phyloP scores from a whole-genome alignment of 2,113 vertebrate genomes.

The Pterocles orientalis region DNA sequence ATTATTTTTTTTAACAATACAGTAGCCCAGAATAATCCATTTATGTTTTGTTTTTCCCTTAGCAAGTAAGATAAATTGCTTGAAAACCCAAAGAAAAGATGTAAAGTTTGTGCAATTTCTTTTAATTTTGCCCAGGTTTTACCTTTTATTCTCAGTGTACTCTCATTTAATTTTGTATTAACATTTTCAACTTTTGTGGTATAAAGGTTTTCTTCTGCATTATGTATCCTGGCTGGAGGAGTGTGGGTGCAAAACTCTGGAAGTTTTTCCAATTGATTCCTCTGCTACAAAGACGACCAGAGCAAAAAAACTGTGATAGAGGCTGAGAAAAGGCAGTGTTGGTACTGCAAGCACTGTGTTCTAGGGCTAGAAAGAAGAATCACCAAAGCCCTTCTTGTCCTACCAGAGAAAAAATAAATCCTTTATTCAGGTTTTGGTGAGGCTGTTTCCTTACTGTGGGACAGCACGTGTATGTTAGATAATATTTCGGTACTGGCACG shows the following conservation, averaged over 20 bases:
- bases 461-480: not conserved
- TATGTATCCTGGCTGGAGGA: not conserved
- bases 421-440: not conserved
- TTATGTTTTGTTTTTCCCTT: not conserved
- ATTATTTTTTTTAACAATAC: not conserved
- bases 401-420: not conserved
- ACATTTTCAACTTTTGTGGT: not conserved
- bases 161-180: not conserved
- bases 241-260: not conserved
- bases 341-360: not conserved
- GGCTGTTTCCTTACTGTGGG: not conserved
- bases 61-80: not conserved
- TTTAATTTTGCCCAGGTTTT: not conserved
- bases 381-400: not conserved
- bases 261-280: not conserved
- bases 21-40: not conserved
- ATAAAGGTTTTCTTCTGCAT: not conserved
- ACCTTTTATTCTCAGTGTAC: not conserved
- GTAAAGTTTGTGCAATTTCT: not conserved
- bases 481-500: not conserved
- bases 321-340: not conserved
- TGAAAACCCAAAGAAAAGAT: not conserved
- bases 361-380: not conserved
- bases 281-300: rapidly evolving
- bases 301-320: not conserved